Evolutionary conservation across 2,113 vertebrate genomes (phyloP), one percentile per base, ranked within the genome.

Genomic region (Macquaria ambigua): DNA sequence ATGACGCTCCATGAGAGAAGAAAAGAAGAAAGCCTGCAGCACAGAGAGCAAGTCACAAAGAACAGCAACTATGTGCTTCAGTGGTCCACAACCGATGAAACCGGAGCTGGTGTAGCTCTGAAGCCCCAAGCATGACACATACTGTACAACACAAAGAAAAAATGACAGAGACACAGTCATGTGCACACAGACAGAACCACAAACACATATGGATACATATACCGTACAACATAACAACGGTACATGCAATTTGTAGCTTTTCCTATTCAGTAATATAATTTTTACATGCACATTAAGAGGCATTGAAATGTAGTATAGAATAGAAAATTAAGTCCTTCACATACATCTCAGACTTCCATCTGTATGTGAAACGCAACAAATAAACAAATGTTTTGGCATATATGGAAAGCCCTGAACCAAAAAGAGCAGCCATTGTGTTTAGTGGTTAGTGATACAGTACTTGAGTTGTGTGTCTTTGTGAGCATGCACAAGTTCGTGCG

Each of bases 41-140:
- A 20, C 74, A 78, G 72, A 83, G 71, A 87, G 79, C 59, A 74
- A 89, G 90, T 86, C 90, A 94, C 89, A 94, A 92, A 91, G 90
- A 93, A 92, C 82, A 69, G 88, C 92, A 96, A 95, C 95, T 95
- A 94, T 84, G 92, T 93, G 94, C 92, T 95, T 90, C 95, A 92
- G 74, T 95, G 94, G 90, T 94, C 90, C 94, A 94, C 84, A 77
- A 90, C 94, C 41, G 85, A 93, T 90, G 87, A 85, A 90, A 94
- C 86, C 59, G 85, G 84, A 87, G 91, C 87, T 67, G 77, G 83
- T 63, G 88, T 66, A 87, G 89, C 87, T 84, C 78, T 74, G 86
- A 85, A 81, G 77, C 87, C 87, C 90, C 68, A 59, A 89, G 91
- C 55, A 20, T 12, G 52, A 84, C 64, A 89, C 70, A 82, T 41